These are phyloP conservation scores for Marronus borbonicus DNA, from an alignment of 2,888 invertebrate genomes.

Conservation along the genomic window DNA sequence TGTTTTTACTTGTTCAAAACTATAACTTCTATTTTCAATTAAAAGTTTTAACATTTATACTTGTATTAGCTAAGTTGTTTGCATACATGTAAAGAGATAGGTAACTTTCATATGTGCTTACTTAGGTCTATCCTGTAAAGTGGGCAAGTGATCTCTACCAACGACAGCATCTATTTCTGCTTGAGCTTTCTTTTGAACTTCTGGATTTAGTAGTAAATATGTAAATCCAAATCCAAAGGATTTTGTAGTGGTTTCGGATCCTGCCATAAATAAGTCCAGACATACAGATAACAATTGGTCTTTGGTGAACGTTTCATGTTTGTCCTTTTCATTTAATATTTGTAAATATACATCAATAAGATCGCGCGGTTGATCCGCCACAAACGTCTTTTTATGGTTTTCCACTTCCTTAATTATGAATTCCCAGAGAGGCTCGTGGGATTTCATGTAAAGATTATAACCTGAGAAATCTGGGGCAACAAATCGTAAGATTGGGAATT, in stretches of 20 bases:
- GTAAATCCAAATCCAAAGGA: constrained; percentile 84
- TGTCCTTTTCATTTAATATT: constrained; percentile 76
- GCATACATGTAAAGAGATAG: too few relatives aligned
- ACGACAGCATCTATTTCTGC: constrained; percentile 84
- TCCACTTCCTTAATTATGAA: constrained; percentile 82
- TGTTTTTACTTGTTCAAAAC: too few relatives aligned
- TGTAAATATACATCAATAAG: constrained; percentile 88
- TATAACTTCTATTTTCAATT: too few relatives aligned
- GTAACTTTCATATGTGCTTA: constrained; percentile 67
- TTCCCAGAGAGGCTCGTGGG: constrained; percentile 81
- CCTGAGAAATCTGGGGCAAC: constrained; percentile 85
- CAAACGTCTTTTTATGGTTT: constrained; percentile 79
- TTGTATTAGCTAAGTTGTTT: too few relatives aligned
- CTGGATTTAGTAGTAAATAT: constrained; percentile 80
- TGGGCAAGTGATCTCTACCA: constrained; percentile 79
- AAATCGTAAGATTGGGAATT: constrained; percentile 81
- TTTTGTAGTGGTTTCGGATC: constrained; percentile 89
- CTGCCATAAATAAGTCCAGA: constrained; percentile 90
- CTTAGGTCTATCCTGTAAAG: constrained; percentile 81
- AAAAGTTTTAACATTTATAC: too few relatives aligned
- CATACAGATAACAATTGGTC: constrained; percentile 85
- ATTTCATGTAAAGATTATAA: constrained; percentile 81
- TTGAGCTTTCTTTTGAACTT: constrained; percentile 83
- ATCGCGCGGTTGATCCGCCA: constrained; percentile 78
- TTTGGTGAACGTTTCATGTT: constrained; percentile 77